Base-by-base conservation (phyloP, 2,888 invertebrate genomes). In the Aquatica leii region DNA sequence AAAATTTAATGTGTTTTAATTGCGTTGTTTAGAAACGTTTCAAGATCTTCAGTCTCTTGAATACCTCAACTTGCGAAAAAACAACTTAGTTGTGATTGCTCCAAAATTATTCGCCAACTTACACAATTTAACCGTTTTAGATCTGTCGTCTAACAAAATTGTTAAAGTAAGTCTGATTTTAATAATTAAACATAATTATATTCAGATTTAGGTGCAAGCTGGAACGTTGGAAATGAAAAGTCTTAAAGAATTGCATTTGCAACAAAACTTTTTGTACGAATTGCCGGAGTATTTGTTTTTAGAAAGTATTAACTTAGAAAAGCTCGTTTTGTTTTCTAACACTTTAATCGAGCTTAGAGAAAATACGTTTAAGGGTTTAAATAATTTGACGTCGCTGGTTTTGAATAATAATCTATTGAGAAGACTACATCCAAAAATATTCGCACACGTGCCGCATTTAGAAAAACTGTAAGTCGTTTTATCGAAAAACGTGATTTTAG, bases 341-440 rank as follows among this genome's bases (percentile, higher is more conserved):
- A 87, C 87, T 74, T 80, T 92, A 56, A 86, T 88, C 71, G 85
- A 83, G 62, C 75, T 92, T 34, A 85, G 86, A 58, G 81, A 85
- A 20, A 85, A 85, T 11, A 84, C 86, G 8, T 89, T 92, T 70
- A 78, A 82, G 17, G 90, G 90, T 0, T 79, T 92, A 52, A 78
- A 81, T 4, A 89, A 90, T 74, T 79, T 93, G 43, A 89, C 87
- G 0, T 85, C 87, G 0, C 83, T 93, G 9, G 83, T 90, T 60
- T 79, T 93, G 6, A 90, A 90, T 67, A 90, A 91, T 68, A 93
- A 93, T 76, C 85, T 88, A 71, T 80, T 93, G 17, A 84, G 85
- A 62, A 83, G 84, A 67, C 82, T 92, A 37, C 87, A 90, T 73
- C 84, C 87, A 34, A 86, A 86, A 70, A 81, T 88, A 5, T 90